Percentiles rank a stretch among this genome's conserved stretches.
Conservation (phyloP, 2,113 vertebrate genomes). For the Melospiza melodia region DNA sequence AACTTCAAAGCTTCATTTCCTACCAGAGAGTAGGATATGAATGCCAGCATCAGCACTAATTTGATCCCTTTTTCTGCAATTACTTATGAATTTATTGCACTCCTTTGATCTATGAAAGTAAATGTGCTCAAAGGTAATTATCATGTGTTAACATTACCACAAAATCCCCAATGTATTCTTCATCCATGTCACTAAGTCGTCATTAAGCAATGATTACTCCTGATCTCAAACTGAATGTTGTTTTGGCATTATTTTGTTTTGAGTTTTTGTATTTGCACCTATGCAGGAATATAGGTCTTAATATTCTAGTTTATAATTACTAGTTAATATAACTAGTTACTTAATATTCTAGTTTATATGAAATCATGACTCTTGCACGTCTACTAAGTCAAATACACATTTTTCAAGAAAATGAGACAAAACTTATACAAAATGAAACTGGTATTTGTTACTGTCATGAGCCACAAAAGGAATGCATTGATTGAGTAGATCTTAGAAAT, state of each 20-base stretch:
- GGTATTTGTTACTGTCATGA: neutral
- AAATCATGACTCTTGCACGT: neutral
- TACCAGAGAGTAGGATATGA: neutral
- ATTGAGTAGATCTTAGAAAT: neutral
- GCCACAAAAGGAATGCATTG: neutral
- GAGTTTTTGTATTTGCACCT: neutral
- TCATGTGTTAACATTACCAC: neutral
- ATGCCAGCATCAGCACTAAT: neutral
- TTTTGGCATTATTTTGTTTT: neutral
- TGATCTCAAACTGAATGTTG: neutral
- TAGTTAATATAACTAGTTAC: neutral
- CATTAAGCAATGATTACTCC: neutral
- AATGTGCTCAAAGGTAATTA: neutral
- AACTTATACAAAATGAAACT: neutral
- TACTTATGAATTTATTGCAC: neutral
- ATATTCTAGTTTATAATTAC: neutral
- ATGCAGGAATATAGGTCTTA: neutral
- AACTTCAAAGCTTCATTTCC: neutral
- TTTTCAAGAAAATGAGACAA: neutral
- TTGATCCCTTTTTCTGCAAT: neutral
- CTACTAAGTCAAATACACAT: accelerated
- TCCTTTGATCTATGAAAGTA: neutral
- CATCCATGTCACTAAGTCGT: neutral
- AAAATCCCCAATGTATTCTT: neutral
- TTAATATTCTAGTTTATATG: neutral